phyloP scores from a whole-genome alignment of 2,888 invertebrate genomes.

The Dusona sp. region DNA sequence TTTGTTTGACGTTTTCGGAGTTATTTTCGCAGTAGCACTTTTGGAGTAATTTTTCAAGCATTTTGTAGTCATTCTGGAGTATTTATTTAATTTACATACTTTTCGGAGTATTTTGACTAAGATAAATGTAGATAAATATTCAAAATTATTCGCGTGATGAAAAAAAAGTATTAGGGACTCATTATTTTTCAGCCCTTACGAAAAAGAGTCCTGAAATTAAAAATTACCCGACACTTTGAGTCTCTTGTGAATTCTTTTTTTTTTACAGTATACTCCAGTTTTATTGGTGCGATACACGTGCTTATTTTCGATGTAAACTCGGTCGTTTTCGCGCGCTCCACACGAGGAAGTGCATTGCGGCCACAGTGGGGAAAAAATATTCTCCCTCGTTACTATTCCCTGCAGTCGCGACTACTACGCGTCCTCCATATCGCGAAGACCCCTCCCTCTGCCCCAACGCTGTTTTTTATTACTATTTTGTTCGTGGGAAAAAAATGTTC shows the following conservation, averaged over 20 bases:
- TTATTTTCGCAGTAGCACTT: no score
- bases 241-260: not conserved
- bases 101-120: no score
- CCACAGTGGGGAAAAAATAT: constrained; percentile 25
- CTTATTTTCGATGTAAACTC: constrained; percentile 30
- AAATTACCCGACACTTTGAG: not conserved
- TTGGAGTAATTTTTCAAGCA: no score
- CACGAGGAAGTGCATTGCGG: constrained; percentile 30
- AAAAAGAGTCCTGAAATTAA: not conserved
- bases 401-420: constrained; percentile 22
- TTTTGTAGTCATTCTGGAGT: no score
- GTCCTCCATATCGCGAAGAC: constrained; percentile 25
- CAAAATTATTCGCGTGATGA: no score
- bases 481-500: not conserved
- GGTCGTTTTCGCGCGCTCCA: constrained; percentile 6
- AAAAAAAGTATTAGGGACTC: no score
- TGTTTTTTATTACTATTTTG: constrained; percentile 17
- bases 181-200: no score
- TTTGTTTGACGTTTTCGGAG: no score
- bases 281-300: constrained; percentile 25
- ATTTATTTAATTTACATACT: no score
- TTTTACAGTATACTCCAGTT: not conserved
- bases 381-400: constrained; percentile 50
- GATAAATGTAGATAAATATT: no score
- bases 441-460: constrained; percentile 3